Evolutionary conservation across 2,888 invertebrate genomes (phyloP), one percentile per base, ranked within the genome.

Genomic region (Apodemia zela): DNA sequence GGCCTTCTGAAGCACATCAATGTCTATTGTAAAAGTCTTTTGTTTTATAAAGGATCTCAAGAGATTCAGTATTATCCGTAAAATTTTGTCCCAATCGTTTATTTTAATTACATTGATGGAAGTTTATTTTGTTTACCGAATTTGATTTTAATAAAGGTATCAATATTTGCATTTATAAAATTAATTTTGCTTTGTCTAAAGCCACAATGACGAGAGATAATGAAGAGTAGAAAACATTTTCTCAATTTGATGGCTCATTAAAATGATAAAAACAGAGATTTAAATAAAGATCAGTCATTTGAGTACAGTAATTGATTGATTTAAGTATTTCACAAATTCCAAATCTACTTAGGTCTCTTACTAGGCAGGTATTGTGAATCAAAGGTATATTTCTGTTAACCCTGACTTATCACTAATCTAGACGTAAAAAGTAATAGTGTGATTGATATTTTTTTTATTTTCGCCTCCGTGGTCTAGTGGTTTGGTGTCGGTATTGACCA

Each of bases 1-100:
- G 59, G 35, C 29, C 25, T 58, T 54, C 42, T 59, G 58, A 62
- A 42, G 59, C 62, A 58, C 59, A 47, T 59, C 62, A 47, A 29
- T 62, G 47, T 62, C 62, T 62, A 59, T 62, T 62, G 47, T 49
- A 54, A 51, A 51, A 54, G 54, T 54, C 54, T 21, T 21, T 54
- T 54, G 54, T 54, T 54, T 54, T 54, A 54, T 54, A 13, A 21
- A 54, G 21, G 59, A 47, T 47, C 42, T 49, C 18, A 62, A 58
- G 58, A 58, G 62, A 62, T 62, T 47, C 35, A 17, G 47, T 59
- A 59, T 47, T 59, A 62, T 45, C 59, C 21, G n/a, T 13, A 5
- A 47, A 62, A 33, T 62, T 58, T 35, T 33, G 7, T 21, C 42
- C 15, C 42, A 42, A 42, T 42, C 15, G 33, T 29, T 61, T 45